Conservation (phyloP, 2,797 vertebrate species). For the Brachyalestes nurse region DNA sequence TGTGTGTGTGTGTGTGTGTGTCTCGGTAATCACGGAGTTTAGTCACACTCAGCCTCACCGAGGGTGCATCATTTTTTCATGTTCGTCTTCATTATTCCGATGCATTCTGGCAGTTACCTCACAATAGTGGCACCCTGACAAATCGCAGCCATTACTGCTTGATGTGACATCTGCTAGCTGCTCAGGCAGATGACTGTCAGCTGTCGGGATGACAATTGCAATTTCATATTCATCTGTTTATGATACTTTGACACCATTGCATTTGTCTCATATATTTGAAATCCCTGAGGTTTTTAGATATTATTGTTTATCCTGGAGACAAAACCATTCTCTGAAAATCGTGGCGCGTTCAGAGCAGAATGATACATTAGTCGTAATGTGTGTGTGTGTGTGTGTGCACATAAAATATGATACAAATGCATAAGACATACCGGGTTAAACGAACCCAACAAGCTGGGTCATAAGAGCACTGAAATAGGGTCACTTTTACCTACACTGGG, state of each 20-base stretch:
- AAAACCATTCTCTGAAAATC: neutral
- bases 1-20: neutral
- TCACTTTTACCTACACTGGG: no score
- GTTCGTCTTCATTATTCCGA: conserved; percentile 44
- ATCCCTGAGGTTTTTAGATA: conserved; percentile 16
- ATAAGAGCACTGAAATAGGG: no score
- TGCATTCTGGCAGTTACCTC: conserved; percentile 46
- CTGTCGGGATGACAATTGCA: conserved; percentile 50
- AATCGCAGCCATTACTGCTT: conserved; percentile 50
- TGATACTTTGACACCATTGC: conserved; percentile 14
- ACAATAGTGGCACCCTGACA: conserved; percentile 52
- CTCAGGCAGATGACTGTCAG: conserved; percentile 52
- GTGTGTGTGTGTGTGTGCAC: conserved; percentile 8
- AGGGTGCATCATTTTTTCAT: conserved; percentile 31
- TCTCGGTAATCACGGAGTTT: neutral
- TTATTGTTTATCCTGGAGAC: neutral
- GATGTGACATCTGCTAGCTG: conserved; percentile 55
- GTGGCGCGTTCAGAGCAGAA: no score
- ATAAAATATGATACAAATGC: no score
- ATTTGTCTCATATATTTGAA: conserved; percentile 35
- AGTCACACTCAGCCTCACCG: conserved; percentile 2
- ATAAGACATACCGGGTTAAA: no score
- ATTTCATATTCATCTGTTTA: conserved; percentile 40
- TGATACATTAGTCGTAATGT: no score
- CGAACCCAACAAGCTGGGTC: no score